Evolutionary conservation across 1,140 invertebrate species (phyloP).

Genomic region (Ylistrum balloti): DNA sequence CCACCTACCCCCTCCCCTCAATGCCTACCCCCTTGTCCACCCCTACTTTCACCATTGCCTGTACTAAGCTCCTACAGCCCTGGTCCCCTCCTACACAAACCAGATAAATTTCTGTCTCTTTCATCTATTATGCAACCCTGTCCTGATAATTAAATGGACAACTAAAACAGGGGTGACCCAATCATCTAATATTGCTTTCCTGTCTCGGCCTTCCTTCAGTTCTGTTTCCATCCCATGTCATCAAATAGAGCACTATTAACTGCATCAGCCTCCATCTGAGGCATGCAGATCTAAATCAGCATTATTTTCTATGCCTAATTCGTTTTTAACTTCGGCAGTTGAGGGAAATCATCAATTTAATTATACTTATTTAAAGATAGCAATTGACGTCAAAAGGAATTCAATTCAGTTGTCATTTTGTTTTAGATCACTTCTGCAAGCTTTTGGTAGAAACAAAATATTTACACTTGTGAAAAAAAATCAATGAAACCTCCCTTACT

Average conservation of each 20-base stretch:
- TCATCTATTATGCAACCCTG: not conserved
- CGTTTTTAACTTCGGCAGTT: not conserved
- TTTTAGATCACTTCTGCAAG: not conserved
- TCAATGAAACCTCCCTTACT: slow-evolving; percentile 28
- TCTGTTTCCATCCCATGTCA: not conserved
- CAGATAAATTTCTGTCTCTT: no score
- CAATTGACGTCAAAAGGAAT: slow-evolving; percentile 8
- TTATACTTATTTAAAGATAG: slow-evolving; percentile 22
- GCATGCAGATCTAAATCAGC: not conserved
- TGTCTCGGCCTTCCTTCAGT: not conserved
- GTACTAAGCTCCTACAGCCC: no score
- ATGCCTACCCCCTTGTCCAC: no score
- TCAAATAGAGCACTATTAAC: not conserved
- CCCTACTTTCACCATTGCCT: no score
- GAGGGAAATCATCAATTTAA: not conserved
- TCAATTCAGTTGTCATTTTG: not conserved
- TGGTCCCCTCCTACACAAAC: no score
- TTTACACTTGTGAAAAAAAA: slow-evolving; percentile 10
- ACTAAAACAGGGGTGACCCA: not conserved
- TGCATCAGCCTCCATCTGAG: not conserved
- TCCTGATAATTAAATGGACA: not conserved
- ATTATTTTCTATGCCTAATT: slow-evolving; percentile 1
- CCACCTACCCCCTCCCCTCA: no score
- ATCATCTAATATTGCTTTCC: not conserved
- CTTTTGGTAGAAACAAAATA: slow-evolving; percentile 17